phyloP scores from a whole-genome alignment of 2,797 vertebrate species.

The Spatula clypeata region DNA sequence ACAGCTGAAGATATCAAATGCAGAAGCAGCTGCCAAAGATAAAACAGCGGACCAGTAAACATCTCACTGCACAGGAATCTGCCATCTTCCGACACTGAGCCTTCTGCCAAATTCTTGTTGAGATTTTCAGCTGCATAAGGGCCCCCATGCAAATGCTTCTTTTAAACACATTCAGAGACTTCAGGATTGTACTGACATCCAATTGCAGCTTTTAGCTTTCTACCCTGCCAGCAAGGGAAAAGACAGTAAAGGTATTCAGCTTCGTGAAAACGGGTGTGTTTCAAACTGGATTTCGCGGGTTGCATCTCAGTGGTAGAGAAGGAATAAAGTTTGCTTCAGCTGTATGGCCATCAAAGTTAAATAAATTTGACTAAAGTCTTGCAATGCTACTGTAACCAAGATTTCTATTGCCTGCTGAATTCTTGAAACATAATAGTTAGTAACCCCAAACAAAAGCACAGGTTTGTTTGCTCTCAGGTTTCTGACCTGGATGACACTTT shows the following conservation, averaged over 20 bases:
- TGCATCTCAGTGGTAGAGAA: neutral
- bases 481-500: neutral
- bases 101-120: constrained; percentile 88
- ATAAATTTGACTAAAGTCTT: neutral
- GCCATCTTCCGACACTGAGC: constrained; percentile 83
- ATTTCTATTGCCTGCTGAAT: neutral
- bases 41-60: constrained; percentile 79
- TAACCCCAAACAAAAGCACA: neutral
- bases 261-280: neutral
- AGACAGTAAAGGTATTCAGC: constrained; percentile 73
- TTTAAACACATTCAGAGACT: constrained; percentile 67
- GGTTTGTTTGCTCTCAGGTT: neutral
- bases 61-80: constrained; percentile 89
- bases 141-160: constrained; percentile 62
- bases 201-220: constrained; percentile 73
- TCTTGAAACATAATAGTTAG: neutral
- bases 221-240: constrained; percentile 43
- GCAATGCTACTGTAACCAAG: neutral
- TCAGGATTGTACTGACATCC: constrained; percentile 75
- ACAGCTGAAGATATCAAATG: constrained; percentile 69
- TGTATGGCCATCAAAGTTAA: neutral
- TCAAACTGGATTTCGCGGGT: neutral
- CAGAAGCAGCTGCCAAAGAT: constrained; percentile 76
- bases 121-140: constrained; percentile 70
- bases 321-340: neutral